Percentiles rank a stretch among this genome's conserved stretches.
These are phyloP conservation scores for Eptatretus atami DNA, from an alignment of 2,797 vertebrate species.

Conservation along the genomic window DNA sequence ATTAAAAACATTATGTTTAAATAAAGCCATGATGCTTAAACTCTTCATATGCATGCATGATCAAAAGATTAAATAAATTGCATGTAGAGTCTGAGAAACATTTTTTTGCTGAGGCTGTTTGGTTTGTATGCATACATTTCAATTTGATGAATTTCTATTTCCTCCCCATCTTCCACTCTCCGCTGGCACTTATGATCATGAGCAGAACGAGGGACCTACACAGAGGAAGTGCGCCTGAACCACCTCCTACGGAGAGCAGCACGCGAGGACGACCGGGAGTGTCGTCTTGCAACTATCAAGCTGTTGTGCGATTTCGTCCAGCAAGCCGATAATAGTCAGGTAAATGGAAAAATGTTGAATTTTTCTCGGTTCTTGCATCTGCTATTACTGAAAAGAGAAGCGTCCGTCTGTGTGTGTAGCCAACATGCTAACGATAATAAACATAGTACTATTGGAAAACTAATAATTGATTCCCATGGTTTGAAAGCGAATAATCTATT, in stretches of 20 bases:
- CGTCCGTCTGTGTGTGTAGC: neutral
- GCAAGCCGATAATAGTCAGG: slow-evolving; percentile 90
- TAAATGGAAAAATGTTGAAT: slow-evolving; percentile 14
- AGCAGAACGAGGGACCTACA: slow-evolving; percentile 84
- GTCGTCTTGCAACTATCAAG: slow-evolving; percentile 82
- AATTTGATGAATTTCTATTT: neutral
- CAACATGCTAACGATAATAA: neutral
- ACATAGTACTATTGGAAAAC: neutral
- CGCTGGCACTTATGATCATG: slow-evolving; percentile 7
- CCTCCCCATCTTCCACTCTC: neutral
- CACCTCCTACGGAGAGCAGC: slow-evolving; percentile 96
- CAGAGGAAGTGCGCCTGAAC: slow-evolving; percentile 90
- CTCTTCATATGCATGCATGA: no score
- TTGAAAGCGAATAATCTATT: no score
- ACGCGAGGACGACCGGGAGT: slow-evolving; percentile 93
- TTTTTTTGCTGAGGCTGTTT: no score
- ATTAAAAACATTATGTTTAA: no score
- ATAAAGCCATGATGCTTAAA: no score
- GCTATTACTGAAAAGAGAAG: neutral
- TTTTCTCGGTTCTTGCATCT: neutral
- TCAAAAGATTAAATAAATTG: no score
- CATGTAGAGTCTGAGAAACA: no score
- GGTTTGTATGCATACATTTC: no score
- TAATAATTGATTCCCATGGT: no score
- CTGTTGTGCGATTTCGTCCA: slow-evolving; percentile 93